Base-by-base conservation (phyloP, 2,888 invertebrate genomes). In the Drosophila emarginata region DNA sequence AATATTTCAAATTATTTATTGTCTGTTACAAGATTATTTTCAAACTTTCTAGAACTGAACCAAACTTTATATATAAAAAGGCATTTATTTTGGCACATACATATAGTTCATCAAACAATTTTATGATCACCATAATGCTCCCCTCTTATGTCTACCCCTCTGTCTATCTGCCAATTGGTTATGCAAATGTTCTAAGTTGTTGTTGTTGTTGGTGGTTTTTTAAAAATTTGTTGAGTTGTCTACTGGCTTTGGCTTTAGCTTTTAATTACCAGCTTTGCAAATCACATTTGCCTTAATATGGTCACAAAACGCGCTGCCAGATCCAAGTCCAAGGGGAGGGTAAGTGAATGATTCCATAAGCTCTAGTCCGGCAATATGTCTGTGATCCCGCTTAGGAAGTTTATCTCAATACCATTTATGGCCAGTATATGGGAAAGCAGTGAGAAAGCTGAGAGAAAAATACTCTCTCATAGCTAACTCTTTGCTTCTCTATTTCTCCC, bases 281-380 rank as follows among this genome's bases (percentile, higher is more conserved):
- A 88, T 79, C 84, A 71, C 69, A 77, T 75, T 84, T 85, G 87
- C 72, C 88, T 79, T 50, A 79, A 87, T 85, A 85, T 88, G 84
- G 84, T 71, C 79, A 77, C 67, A 78, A 75, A 76, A 58, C 78
- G 57, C 81, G 69, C 37, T 61, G 66, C 64, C 32, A 60, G 76
- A 66, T 64, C 68, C 32, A 63, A 74, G 67, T 73, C 68, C 68
- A 62, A 61, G 40, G 60, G 40, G 32, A 32, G 40, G 54, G 45
- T 45, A 52, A 66, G 71, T 45, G 45, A 45, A 60, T 23, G 51
- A 37, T 52, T 28, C 51, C 32, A 37, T 50, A 36, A 50, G 59
- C 50, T 61, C 61, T 18, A 61, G 45, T 53, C 57, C 45, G 40
- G 32, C 40, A 2, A 28, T 40, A 12, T 54, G 57, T 54, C 59